Base-by-base conservation (phyloP, 2,888 invertebrate species). In the Argyresthia goedartella region DNA sequence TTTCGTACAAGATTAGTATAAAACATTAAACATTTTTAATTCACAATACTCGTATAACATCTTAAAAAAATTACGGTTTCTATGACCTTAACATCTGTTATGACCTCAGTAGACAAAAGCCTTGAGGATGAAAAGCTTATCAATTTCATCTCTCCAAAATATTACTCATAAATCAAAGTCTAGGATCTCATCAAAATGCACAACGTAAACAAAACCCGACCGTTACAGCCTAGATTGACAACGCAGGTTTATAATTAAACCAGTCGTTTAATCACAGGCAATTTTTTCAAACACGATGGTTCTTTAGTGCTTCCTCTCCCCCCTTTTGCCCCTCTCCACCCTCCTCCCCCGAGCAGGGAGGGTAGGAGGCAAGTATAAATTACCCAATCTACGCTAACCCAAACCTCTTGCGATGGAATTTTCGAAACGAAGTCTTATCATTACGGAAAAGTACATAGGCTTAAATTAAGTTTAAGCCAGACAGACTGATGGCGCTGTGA, bases 311-410 rank as follows among this genome's bases (percentile, higher is more conserved):
- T 62, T 66, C 68, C 62, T 66, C 68, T 65, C 66, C 67, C 63
- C 62, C 60, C 56, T 60, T 62, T 60, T 60, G 25, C 43, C 16
- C 43, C 48, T 57, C 60, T n/a, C n/a, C n/a, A n/a, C n/a, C n/a
- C n/a, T n/a, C n/a, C n/a, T n/a, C n/a, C n/a, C n/a, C n/a, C n/a
- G n/a, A n/a, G n/a, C n/a, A n/a, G n/a, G n/a, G n/a, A 62, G 66
- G 67, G 70, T 62, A 67, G 71, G 73, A 71, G 79, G 81, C 78
- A 74, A 82, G 76, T 82, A 84, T 84, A 85, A 84, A 85, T 82
- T 84, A 81, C 82, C 81, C 78, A 84, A 84, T 84, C 82, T 81
- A 76, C 80, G 76, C 68, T 78, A 75, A 80, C 78, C 79, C 73
- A 76, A 78, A 75, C 75, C 79, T 78, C 72, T 70, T 70, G 75